These are phyloP conservation scores for Podotricha telesiphe DNA, from an alignment of 2,888 invertebrate genomes.

Conservation along the genomic window DNA sequence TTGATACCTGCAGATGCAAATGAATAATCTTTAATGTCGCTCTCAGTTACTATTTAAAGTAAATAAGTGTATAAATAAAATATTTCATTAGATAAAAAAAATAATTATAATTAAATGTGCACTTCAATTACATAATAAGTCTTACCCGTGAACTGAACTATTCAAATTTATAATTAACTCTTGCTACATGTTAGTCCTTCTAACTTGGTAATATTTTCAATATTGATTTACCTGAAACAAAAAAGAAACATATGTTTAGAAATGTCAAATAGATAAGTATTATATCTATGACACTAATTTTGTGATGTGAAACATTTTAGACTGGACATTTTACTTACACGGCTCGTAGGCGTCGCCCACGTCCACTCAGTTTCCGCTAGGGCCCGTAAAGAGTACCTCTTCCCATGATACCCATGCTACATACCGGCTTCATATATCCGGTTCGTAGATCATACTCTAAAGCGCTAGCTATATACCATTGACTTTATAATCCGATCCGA, in stretches of 20 bases:
- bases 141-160: neutral
- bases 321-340: constrained; percentile 69
- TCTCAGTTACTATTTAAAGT: too few relatives aligned
- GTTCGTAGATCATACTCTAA: constrained; percentile 25
- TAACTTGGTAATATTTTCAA: neutral
- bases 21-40: neutral
- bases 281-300: constrained; percentile 68
- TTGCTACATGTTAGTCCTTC: neutral
- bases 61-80: too few relatives aligned
- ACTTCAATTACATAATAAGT: neutral
- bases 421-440: constrained; percentile 19
- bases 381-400: constrained; percentile 58
- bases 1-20: neutral
- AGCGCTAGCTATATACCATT: constrained; percentile 14
- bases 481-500: constrained; percentile 19
- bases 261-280: constrained; percentile 52
- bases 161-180: neutral
- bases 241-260: constrained; percentile 52
- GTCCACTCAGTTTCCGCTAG: constrained; percentile 70
- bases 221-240: constrained; percentile 61
- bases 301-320: constrained; percentile 62
- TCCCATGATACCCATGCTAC: constrained; percentile 50
- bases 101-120: neutral
- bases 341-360: constrained; percentile 75
- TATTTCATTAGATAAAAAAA: too few relatives aligned